phyloP scores from a whole-genome alignment of 2,797 vertebrate genomes.

The Pangasius sanitwongsei region DNA sequence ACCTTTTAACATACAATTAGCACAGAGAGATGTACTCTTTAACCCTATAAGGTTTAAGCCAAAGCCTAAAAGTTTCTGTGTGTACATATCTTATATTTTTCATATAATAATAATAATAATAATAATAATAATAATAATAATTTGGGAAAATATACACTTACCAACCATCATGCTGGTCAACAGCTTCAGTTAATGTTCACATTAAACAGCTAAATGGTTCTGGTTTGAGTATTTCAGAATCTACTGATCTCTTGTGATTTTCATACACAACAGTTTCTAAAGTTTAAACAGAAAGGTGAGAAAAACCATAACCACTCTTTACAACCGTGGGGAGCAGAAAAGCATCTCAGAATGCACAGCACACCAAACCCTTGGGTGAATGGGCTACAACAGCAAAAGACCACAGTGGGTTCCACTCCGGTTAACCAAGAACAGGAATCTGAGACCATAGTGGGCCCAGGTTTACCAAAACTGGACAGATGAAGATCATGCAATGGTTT shows the following conservation, averaged over 20 bases:
- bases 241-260: not conserved
- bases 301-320: not conserved
- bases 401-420: not conserved
- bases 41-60: not conserved
- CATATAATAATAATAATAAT: not conserved
- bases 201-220: not conserved
- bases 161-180: not conserved
- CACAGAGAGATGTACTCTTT: not conserved
- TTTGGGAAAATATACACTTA: not conserved
- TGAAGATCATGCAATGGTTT: not conserved
- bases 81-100: not conserved
- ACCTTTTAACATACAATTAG: not conserved
- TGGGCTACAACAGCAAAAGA: not conserved
- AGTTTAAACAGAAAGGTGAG: not conserved
- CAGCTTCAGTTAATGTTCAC: not conserved
- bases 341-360: not conserved
- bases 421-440: not conserved
- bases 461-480: not conserved
- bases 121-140: not conserved
- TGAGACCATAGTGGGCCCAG: too few species aligned
- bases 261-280: not conserved
- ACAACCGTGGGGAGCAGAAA: slow-evolving; percentile 4
- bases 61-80: not conserved
- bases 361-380: not conserved
- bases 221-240: not conserved